These are phyloP conservation scores for Piscicola geometra DNA, from an alignment of 2,888 invertebrate genomes.

Conservation along the genomic window DNA sequence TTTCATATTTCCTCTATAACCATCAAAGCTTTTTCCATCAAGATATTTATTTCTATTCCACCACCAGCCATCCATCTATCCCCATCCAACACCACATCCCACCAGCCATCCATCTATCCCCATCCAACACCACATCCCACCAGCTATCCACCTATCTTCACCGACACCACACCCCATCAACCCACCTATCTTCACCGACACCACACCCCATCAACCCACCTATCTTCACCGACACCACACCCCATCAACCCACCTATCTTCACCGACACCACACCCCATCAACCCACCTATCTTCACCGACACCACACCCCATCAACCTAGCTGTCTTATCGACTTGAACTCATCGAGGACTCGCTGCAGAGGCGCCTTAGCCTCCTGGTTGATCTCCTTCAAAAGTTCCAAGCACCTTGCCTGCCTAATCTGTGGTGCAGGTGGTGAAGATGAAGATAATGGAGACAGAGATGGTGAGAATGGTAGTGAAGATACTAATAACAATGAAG, in stretches of 20 bases:
- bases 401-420: background rate
- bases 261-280: background rate
- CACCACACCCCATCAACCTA: constrained; percentile 1
- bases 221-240: background rate
- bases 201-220: background rate
- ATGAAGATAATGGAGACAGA: background rate
- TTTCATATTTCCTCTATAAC: no score
- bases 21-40: no score
- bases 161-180: no score
- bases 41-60: background rate
- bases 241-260: background rate
- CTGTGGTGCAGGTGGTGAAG: background rate
- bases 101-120: no score
- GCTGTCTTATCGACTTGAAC: background rate
- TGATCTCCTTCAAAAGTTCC: background rate
- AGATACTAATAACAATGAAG: no score
- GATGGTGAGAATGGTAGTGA: background rate
- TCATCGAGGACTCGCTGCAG: background rate
- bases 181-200: no score
- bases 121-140: no score
- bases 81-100: no score
- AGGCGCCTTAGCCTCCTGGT: background rate
- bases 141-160: no score
- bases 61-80: no score
- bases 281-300: background rate